Evolutionary conservation across 2,797 vertebrate species (phyloP).

Genomic region (Phataginus tricuspis): DNA sequence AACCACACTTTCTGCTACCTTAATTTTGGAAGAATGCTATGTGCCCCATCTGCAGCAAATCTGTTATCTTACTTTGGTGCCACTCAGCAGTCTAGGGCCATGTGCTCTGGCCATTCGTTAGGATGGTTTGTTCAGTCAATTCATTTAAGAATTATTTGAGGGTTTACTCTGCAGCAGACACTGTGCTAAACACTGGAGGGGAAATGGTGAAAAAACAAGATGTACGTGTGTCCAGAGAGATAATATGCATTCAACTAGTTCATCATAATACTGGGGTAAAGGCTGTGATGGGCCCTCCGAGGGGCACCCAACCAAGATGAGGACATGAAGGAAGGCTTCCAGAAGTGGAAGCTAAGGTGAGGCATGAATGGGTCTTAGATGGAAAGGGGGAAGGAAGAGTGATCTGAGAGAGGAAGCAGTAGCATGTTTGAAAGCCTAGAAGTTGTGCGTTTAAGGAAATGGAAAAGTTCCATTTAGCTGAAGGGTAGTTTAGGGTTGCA

Average conservation of each 20-base stretch:
- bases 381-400: not conserved
- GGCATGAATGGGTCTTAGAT: not conserved
- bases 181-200: not conserved
- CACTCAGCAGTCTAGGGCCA: not conserved
- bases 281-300: not conserved
- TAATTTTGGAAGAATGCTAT: not conserved
- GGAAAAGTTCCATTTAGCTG: not conserved
- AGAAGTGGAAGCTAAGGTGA: not conserved
- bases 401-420: not conserved
- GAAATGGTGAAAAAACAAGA: not conserved
- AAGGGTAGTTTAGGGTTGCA: not conserved
- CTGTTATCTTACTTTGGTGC: not conserved
- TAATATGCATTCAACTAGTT: not conserved
- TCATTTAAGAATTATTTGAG: constrained; percentile 1
- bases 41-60: not conserved
- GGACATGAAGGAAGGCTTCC: not conserved
- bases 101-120: not conserved
- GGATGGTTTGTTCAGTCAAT: not conserved
- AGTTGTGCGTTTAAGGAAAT: not conserved
- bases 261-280: not conserved
- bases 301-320: not conserved
- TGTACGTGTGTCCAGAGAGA: not conserved
- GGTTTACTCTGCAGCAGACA: not conserved
- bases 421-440: not conserved
- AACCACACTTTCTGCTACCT: not conserved